Conservation (phyloP, 1,140 invertebrate species). For the Teleopsis dalmanni region DNA sequence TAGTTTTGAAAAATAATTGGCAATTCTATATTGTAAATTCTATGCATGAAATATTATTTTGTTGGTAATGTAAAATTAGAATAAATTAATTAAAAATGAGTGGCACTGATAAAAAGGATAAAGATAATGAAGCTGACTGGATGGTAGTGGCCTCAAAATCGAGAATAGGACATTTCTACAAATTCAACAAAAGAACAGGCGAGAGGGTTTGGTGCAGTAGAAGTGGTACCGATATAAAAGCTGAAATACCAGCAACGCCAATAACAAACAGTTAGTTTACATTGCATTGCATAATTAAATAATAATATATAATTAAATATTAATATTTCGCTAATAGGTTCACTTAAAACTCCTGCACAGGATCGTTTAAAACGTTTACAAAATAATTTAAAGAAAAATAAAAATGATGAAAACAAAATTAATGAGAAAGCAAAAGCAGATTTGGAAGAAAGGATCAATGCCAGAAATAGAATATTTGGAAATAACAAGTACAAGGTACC, state of each 20-base stretch:
- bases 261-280: constrained; percentile 3
- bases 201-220: constrained; percentile 9
- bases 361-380: constrained; percentile 33
- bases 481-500: too few relatives aligned
- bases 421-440: too few relatives aligned
- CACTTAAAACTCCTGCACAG: constrained; percentile 18
- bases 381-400: constrained; percentile 14
- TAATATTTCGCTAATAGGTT: background rate
- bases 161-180: constrained; percentile 9
- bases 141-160: constrained; percentile 7
- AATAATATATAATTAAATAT: background rate
- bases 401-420: constrained; percentile 2
- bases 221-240: background rate
- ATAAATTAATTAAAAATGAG: background rate
- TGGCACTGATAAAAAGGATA: background rate
- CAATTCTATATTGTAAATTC: too few relatives aligned
- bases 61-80: too few relatives aligned
- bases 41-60: too few relatives aligned
- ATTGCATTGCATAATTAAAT: background rate
- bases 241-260: background rate
- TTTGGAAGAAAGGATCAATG: too few relatives aligned
- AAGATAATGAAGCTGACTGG: constrained; percentile 15
- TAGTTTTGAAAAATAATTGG: too few relatives aligned
- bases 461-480: too few relatives aligned
- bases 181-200: constrained; percentile 14